A percentile compares a stretch with the other conserved stretches of the same genome.
phyloP scores from a whole-genome alignment of 2,888 invertebrate genomes.

The Amorpha juglandis region DNA sequence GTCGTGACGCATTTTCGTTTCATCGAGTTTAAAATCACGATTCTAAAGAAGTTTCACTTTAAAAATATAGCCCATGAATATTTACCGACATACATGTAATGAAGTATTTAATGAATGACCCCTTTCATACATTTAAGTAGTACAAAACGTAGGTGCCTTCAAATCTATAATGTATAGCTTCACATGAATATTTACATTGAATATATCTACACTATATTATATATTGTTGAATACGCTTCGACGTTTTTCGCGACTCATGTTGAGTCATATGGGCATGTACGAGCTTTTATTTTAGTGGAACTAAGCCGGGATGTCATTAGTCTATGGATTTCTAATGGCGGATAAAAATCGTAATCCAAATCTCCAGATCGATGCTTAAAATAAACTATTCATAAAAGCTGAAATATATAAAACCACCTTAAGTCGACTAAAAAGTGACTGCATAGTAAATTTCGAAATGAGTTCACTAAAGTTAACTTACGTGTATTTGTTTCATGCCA shows the following conservation, averaged over 20 bases:
- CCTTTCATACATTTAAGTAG: constrained; percentile 7
- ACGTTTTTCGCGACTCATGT: constrained; percentile 72
- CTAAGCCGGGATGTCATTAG: not conserved
- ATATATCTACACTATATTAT: constrained; percentile 35
- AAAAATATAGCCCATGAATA: not conserved
- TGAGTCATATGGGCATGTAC: constrained; percentile 59
- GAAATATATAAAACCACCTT: no score
- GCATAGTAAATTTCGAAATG: no score
- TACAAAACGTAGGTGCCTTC: constrained; percentile 31
- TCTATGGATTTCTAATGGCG: not conserved
- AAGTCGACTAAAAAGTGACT: no score
- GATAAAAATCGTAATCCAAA: no score
- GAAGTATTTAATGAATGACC: not conserved
- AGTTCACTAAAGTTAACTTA: no score
- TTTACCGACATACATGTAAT: not conserved
- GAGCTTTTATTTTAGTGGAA: constrained; percentile 34
- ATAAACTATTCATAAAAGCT: no score
- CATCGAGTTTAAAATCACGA: no score
- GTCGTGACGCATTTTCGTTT: no score
- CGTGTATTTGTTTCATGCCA: no score
- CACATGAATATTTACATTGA: constrained; percentile 30
- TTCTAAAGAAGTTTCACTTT: no score
- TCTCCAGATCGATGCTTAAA: no score
- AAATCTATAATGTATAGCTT: constrained; percentile 21
- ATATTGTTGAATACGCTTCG: constrained; percentile 62